Evolutionary conservation across 2,113 vertebrate genomes (phyloP), one percentile per base, ranked within the genome.

Genomic region (Orcinus orca): DNA sequence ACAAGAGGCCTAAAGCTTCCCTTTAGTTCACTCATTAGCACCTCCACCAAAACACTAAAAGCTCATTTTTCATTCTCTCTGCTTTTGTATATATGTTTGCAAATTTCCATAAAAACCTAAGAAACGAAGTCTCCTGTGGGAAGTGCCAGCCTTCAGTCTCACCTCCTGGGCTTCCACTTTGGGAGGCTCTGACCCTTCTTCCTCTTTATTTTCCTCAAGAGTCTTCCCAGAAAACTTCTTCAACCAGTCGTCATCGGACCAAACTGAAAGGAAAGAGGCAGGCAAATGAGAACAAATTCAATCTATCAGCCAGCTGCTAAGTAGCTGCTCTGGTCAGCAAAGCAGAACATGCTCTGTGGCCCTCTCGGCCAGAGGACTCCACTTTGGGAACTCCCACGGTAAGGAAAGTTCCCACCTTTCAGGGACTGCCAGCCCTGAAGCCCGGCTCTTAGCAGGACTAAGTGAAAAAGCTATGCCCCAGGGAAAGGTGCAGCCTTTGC

Each of bases 221-320:
- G 99, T 99, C 98, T 99, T 99, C 36, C 99, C 99, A 0, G 99
- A 99, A 97, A 99, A 99, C 97, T 99, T 99, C 98, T 99, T 99
- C 97, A 99, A 97, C 99, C 99, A 99, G 86, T 99, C 99, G 1
- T 99, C 99, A 36, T 99, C 99, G 0, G 99, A 99, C 99, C 99
- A 99, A 87, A 99, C 99, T 99, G 96, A 1, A 88, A 85, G 47
- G 58, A 80, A 90, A 88, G 87, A 62, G 90, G n/a, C 6, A 50
- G 93, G 89, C 55, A 62, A 31, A 70, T 29, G 29, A 58, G 80
- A 68, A 74, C 67, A 94, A 89, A 90, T 1, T 29, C 77, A 82
- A 83, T 38, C 47, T 62, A 20, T 11, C 21, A 38, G 55, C 6
- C 47, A 70, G 9, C 8, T 33, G 65, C 67, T 33, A 41, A 11